Evolutionary conservation across 2,797 vertebrate genomes (phyloP).

Genomic region (Harpagifer antarcticus): DNA sequence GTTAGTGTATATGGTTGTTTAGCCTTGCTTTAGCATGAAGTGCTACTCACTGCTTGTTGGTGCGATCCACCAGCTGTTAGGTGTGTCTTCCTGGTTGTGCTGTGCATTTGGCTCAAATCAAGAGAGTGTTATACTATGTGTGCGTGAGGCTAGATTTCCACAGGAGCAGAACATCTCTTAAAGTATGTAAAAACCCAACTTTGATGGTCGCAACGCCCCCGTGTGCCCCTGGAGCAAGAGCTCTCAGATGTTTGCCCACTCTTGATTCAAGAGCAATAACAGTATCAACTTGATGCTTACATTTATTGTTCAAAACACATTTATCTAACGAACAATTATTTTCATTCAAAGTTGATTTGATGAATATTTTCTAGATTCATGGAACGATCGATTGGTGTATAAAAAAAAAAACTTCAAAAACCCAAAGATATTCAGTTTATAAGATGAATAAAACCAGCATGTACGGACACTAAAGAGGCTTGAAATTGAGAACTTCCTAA

Average conservation of each 20-base stretch:
- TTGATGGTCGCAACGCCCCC: neutral
- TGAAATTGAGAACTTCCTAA: no score
- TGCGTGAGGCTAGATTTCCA: constrained; percentile 24
- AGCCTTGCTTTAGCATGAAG: constrained; percentile 36
- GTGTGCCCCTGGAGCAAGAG: neutral
- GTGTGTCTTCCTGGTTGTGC: constrained; percentile 9
- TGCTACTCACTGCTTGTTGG: constrained; percentile 37
- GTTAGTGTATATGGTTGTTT: constrained; percentile 2
- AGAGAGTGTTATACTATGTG: neutral
- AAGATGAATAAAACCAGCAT: neutral
- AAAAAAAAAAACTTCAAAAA: neutral
- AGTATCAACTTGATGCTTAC: neutral
- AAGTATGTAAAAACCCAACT: neutral
- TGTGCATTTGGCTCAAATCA: constrained; percentile 1
- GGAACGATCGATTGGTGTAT: neutral
- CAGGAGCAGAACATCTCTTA: neutral
- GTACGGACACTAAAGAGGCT: no score
- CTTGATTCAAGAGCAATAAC: neutral
- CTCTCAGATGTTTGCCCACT: neutral
- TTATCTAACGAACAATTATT: neutral
- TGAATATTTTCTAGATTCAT: neutral
- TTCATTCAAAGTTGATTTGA: neutral
- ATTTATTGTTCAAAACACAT: neutral
- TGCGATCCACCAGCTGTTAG: constrained; percentile 12
- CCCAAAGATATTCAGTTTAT: neutral